phyloP scores from a whole-genome alignment of 2,888 invertebrate genomes.

The Eupithecia insigniata region DNA sequence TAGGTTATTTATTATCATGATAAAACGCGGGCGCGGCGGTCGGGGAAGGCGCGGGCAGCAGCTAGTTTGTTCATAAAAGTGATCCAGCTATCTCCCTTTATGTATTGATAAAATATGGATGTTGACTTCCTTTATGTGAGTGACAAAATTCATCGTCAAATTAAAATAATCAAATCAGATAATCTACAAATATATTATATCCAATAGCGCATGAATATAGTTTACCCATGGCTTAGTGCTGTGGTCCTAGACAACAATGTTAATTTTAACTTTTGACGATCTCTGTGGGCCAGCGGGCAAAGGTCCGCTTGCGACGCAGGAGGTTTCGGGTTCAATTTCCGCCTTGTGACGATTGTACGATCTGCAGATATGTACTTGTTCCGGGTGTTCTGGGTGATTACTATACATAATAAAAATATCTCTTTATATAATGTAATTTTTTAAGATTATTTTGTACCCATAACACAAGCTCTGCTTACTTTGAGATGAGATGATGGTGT shows the following conservation, averaged over 20 bases:
- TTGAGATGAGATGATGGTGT: no score
- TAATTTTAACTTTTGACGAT: no score
- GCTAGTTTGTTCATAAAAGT: neutral
- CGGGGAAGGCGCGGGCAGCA: no score
- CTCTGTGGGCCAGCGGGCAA: no score
- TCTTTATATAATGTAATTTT: no score
- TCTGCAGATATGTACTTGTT: neutral
- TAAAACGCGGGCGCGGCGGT: no score
- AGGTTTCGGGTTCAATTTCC: no score
- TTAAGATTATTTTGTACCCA: no score
- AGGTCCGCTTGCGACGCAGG: no score
- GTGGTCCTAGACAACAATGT: neutral
- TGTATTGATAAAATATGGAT: neutral
- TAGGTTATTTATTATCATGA: no score
- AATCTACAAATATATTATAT: neutral
- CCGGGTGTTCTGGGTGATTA: neutral
- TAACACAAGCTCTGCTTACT: no score
- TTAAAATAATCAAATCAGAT: slow-evolving; percentile 3
- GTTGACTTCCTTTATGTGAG: neutral
- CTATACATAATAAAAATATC: neutral
- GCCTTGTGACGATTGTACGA: no score
- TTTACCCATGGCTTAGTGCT: neutral
- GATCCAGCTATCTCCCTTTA: neutral
- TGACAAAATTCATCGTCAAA: slow-evolving; percentile 9
- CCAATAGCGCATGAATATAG: neutral